phyloP scores from a whole-genome alignment of 64 coral and sea anemone species.

The Stylophora pistillata region DNA sequence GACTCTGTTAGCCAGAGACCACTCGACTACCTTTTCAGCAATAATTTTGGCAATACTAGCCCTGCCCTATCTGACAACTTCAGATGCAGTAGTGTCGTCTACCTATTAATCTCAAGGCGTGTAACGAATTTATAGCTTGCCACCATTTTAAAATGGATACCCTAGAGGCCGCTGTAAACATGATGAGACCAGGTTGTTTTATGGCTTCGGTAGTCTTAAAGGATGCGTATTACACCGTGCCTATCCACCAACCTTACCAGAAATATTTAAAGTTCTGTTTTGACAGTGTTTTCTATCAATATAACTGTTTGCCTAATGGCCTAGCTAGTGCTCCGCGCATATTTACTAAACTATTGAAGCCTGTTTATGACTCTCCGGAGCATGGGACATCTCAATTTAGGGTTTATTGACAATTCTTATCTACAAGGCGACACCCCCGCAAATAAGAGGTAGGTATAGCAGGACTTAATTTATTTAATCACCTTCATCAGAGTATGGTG shows the following conservation, averaged over 20 bases:
- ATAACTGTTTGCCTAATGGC: constrained; percentile 20
- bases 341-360: constrained; percentile 23
- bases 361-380: constrained; percentile 10
- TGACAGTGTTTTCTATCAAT: background rate
- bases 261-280: constrained; percentile 31
- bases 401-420: constrained; percentile 27
- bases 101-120: too few species aligned
- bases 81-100: too few species aligned
- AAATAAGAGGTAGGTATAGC: too few species aligned
- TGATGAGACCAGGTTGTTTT: constrained; percentile 45
- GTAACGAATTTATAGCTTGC: too few species aligned
- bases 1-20: too few species aligned
- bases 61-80: too few species aligned
- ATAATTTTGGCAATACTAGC: too few species aligned
- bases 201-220: constrained; percentile 46
- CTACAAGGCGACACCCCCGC: too few species aligned
- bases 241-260: constrained; percentile 11
- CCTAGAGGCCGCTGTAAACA: constrained; percentile 19
- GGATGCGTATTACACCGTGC: constrained; percentile 43
- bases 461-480: too few species aligned
- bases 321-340: background rate
- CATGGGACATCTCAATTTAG: constrained; percentile 21
- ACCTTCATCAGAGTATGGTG: too few species aligned
- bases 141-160: too few species aligned
- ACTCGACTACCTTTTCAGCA: too few species aligned